These are phyloP conservation scores for Mus caroli DNA, from an alignment of 2,797 vertebrate genomes.

Conservation along the genomic window DNA sequence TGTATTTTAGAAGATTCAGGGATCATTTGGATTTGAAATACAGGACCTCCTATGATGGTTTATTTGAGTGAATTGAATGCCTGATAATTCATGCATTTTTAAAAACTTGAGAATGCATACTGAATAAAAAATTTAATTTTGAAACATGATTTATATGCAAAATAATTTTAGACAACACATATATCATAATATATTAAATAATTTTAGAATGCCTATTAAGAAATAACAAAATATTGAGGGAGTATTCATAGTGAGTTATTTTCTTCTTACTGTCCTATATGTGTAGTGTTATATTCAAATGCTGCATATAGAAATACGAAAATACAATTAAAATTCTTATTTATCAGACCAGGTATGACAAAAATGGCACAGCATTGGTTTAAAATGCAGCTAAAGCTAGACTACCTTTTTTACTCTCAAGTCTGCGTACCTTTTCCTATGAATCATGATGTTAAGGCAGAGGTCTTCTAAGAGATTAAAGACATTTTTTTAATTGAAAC, in stretches of 20 bases:
- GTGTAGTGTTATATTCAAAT: not conserved
- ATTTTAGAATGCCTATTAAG: not conserved
- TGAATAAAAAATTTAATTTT: constrained; percentile 17
- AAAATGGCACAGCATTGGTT: not conserved
- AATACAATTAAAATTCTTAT: not conserved
- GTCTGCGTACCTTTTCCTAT: not conserved
- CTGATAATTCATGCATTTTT: not conserved
- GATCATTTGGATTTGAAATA: not conserved
- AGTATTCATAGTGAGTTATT: not conserved
- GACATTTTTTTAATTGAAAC: not conserved
- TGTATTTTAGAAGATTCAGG: not conserved
- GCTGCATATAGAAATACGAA: not conserved
- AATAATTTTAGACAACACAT: not conserved
- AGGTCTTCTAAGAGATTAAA: not conserved
- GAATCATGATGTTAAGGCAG: not conserved
- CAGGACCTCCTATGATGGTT: not conserved
- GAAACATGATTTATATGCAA: not conserved
- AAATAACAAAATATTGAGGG: not conserved
- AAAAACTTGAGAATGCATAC: not conserved
- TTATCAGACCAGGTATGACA: not conserved
- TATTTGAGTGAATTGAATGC: not conserved
- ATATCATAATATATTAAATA: not conserved
- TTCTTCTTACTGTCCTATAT: not conserved
- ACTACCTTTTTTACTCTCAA: not conserved
- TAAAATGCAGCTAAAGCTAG: not conserved